Evolutionary conservation across 2,797 vertebrate genomes (phyloP), one percentile per base, ranked within the genome.

Genomic region (Moxostoma hubbsi): DNA sequence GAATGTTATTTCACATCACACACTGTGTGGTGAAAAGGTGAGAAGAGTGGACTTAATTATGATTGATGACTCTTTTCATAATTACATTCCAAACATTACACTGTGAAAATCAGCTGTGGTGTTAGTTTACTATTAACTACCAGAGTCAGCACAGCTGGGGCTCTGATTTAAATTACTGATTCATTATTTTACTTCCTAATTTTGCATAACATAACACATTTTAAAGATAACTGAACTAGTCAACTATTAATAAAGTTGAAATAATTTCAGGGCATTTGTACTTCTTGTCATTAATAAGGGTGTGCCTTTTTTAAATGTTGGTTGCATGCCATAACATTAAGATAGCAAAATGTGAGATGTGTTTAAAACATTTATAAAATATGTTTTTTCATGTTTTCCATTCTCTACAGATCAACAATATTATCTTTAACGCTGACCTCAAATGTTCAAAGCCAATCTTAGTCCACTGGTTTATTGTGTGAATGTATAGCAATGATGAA

Each of bases 401-500:
- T 63, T 63, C 10, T 6, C 24, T 69, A 36, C 47, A 16, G 57
- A 24, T 64, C 49, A 85, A 81, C 89, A 83, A 47, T 5, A 81
- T 73, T 78, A 84, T 74, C 79, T 63, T 86, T 78, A 85, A 24
- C 2, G 18, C 87, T 90, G 87, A 90, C 86, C 81, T 85, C 80
- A 86, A 85, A 88, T 88, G 91, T 88, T 87, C 81, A 87, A 87
- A n/a, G 73, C 85, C 82, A 82, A 88, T 90, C 89, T 87, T 87
- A 70, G 85, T 87, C 85, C 61, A 72, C 50, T 78, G 51, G 92
- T 92, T 90, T 94, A 94, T 65, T 57, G 61, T 72, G 9, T 12
- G 9, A 93, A 89, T 92, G 86, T 84, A 24, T 24, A 87, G 83
- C 87, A 90, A 83, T 87, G 92, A 92, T 92, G 92, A 94, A 94